Base-by-base conservation (phyloP, 2,113 vertebrate genomes). In the Platysteira castanea region DNA sequence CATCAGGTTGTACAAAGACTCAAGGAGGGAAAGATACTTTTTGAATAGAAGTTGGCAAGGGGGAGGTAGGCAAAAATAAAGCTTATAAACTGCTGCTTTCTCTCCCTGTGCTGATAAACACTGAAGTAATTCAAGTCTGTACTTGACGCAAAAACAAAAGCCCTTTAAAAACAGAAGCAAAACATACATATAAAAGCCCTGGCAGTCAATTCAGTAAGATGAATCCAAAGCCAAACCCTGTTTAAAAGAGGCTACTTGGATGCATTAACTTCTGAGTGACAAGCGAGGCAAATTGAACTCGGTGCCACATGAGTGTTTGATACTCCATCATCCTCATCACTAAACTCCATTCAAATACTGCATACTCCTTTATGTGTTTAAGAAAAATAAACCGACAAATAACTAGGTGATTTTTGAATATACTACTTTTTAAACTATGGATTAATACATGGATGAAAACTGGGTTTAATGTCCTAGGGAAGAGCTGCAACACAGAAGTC, bases 121-220 rank as follows among this genome's bases (percentile, higher is more conserved):
- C 42, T 60, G 42, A 77, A 78, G 73, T 54, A 81, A 95, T 74
- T 82, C 87, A 85, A 52, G 81, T 19, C 81, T 68, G 47, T 63
- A 75, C 73, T 78, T 86, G 18, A 91, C 6, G 23, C 56, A 93
- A 87, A 90, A 92, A 82, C 85, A 93, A 95, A 92, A 90, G 63
- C 56, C 47, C 75, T 88, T 94, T 85, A 94, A 83, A 92, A 93
- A 82, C 88, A 88, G 90, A 82, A 90, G 67, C 78, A 95, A 94
- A 90, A 87, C 65, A 84, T 84, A 82, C 35, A 63, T 81, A 71
- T 41, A 87, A 90, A 93, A 87, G 87, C 49, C 70, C 61, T 78
- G 87, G 67, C 83, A 85, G 76, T 60, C n/a, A 71, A 78, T 84
- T 89, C 78, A 93, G 65, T n/a, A 47, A 87, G 61, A 94, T 21